Base-by-base conservation (phyloP, 2,113 vertebrate genomes). In the Mesitornis unicolor region DNA sequence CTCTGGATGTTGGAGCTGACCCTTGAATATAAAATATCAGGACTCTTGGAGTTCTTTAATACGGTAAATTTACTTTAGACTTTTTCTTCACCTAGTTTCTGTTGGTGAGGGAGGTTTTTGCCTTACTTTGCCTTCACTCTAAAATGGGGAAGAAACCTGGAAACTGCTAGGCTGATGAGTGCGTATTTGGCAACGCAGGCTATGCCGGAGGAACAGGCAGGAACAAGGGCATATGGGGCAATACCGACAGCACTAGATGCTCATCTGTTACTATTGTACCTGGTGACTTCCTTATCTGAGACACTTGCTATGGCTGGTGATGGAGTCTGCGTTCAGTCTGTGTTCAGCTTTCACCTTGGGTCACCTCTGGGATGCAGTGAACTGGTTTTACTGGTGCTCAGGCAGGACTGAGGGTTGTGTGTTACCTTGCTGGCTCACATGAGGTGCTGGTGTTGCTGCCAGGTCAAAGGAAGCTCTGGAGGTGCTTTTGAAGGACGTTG, bases 341-440 rank as follows among this genome's bases (percentile, higher is more conserved):
- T 2, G 4, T 35, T 50, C 31, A 4, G 35, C 31, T 9, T 25
- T 13, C 1, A 2, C 50, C 18, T 19, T 2, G 11, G 24, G n/a
- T 16, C n/a, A 17, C 9, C 16, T 7, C 42, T 24, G 47, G n/a
- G n/a, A n/a, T 33, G 64, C 68, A 2, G 20, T 16, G 31, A 9
- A 33, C 5, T 0, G 5, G 31, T 16, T 28, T 19, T 15, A 28
- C 26, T 0, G 6, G 33, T n/a, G 61, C 53, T 38, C 0, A 4
- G 28, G 45, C 25, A 16, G 43, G 43, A 45, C 1, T 16, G 33
- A 33, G 21, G 38, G 38, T 59, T 20, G 61, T 28, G 6, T 2
- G 3, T 57, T 16, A 6, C 19, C 38, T 24, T 7, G 24, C 19
- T 11, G 70, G 38, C 36, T 13, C 28, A 38, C 18, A 8, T 24